Evolutionary conservation across 1,140 invertebrate species (phyloP).

Genomic region (Drosophila kurseongensis): DNA sequence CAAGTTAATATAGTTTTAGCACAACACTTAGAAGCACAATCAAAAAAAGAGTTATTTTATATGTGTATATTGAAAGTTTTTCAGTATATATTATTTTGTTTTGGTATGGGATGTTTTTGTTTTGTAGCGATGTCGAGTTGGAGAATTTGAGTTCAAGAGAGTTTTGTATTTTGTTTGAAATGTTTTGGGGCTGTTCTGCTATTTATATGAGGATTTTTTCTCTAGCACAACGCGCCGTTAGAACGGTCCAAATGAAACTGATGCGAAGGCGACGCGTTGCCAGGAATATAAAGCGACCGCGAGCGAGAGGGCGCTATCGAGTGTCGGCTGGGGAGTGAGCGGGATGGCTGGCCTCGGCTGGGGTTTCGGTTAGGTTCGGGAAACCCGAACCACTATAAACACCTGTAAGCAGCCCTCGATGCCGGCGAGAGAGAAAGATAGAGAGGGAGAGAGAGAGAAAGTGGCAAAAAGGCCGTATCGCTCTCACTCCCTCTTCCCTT

Average conservation of each 20-base stretch:
- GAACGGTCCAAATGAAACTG: constrained; percentile 71
- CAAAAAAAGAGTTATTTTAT: constrained; percentile 32
- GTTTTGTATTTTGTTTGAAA: constrained; percentile 18
- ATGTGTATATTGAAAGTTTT: neutral
- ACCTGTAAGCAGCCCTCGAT: constrained; percentile 66
- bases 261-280: constrained; percentile 46
- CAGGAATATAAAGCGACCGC: constrained; percentile 67
- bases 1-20: constrained; percentile 24
- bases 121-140: constrained; percentile 10
- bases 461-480: constrained; percentile 29
- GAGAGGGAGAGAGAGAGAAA: constrained; percentile 6
- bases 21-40: constrained; percentile 45
- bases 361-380: constrained; percentile 5
- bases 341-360: constrained; percentile 10
- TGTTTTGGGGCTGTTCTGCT: constrained; percentile 20
- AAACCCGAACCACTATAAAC: constrained; percentile 49
- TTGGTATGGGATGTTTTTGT: constrained; percentile 21
- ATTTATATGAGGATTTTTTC: neutral
- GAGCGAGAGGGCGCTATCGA: constrained; percentile 23
- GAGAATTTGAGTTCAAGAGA: constrained; percentile 34
- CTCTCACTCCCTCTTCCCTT: neutral
- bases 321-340: neutral
- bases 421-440: constrained; percentile 44
- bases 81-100: constrained; percentile 1
- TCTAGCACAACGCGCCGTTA: constrained; percentile 58